Base-by-base conservation (phyloP, 2,113 vertebrate species). In the Ondatra zibethicus region DNA sequence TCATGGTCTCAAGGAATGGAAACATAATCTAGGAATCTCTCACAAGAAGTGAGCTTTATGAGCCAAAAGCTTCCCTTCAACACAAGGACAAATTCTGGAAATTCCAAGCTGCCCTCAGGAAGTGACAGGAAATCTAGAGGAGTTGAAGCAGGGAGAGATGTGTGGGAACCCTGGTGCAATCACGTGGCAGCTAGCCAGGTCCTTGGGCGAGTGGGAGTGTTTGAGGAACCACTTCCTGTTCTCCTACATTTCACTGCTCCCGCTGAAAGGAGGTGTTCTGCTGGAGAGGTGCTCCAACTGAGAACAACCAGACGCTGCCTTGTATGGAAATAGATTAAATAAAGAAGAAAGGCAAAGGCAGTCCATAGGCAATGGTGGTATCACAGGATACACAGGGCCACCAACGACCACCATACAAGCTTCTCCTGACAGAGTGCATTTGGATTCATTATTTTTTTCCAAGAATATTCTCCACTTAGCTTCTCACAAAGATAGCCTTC, bases 31-130 rank as follows among this genome's bases (percentile, higher is more conserved):
- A 65, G 76, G 88, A 86, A 75, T 80, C 36, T 14, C 52, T 91
- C 58, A 50, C 14, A 31, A 31, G 50, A 73, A 92, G 21, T 1
- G 27, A 63, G 52, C 93, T 86, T 93, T 55, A 21, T 66, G 16
- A 89, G n/a, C 36, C 9, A 2, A 0, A 19, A 29, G 2, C 39
- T 82, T 92, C 5, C 0, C 10, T 72, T 88, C 55, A 75, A n/a
- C 58, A n/a, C n/a, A 92, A 72, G 81, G 52, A 81, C 42, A 92
- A 58, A 9, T 85, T 73, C 88, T 96, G 36, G 80, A 47, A 95
- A 91, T 82, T 91, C 42, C 85, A 91, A 95, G 36, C 3, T 2
- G 6, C 55, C 29, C 45, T 73, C 45, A 75, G 45, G 50, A 95
- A 75, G 17, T 47, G 21, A 27, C 16, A 19, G 23, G 50, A 66